phyloP scores from a whole-genome alignment of 2,797 vertebrate species.

The Spatula clypeata region DNA sequence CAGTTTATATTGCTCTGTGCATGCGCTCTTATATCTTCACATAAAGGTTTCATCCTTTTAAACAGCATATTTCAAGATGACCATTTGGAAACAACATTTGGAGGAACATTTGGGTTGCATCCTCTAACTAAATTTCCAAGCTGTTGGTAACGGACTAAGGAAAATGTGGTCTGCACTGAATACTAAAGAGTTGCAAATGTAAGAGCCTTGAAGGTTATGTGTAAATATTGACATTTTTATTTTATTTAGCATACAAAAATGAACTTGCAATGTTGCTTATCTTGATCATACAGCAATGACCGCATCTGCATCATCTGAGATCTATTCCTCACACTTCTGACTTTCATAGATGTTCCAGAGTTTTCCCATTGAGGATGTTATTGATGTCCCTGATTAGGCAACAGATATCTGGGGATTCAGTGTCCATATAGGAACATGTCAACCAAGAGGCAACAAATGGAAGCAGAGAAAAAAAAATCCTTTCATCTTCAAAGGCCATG shows the following conservation, averaged over 20 bases:
- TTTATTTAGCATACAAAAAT: conserved; percentile 84
- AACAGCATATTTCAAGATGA: conserved; percentile 82
- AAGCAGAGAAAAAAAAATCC: conserved; percentile 47
- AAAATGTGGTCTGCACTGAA: conserved; percentile 83
- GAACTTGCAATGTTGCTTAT: conserved; percentile 77
- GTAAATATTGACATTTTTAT: conserved; percentile 88
- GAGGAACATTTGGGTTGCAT: conserved; percentile 90
- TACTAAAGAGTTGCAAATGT: conserved; percentile 80
- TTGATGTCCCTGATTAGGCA: conserved; percentile 80
- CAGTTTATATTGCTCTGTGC: conserved; percentile 56
- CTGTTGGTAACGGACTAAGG: conserved; percentile 88
- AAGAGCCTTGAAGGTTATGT: conserved; percentile 86
- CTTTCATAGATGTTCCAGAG: conserved; percentile 79
- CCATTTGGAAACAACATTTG: conserved; percentile 88
- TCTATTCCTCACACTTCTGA: conserved; percentile 76
- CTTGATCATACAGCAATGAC: conserved; percentile 74
- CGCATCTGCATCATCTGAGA: conserved; percentile 63
- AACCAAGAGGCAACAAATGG: conserved; percentile 65
- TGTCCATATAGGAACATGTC: conserved; percentile 70
- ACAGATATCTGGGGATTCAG: conserved; percentile 69
- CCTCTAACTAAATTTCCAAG: conserved; percentile 92
- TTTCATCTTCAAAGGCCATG: conserved; percentile 64
- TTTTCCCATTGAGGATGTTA: conserved; percentile 66
- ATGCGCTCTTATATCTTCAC: conserved; percentile 56
- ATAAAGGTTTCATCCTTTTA: conserved; percentile 79